These are phyloP conservation scores for Hydractinia symbiolongicarpus DNA, from an alignment of 30 jellyfish, hydroid and myxozoan species.

Conservation along the genomic window DNA sequence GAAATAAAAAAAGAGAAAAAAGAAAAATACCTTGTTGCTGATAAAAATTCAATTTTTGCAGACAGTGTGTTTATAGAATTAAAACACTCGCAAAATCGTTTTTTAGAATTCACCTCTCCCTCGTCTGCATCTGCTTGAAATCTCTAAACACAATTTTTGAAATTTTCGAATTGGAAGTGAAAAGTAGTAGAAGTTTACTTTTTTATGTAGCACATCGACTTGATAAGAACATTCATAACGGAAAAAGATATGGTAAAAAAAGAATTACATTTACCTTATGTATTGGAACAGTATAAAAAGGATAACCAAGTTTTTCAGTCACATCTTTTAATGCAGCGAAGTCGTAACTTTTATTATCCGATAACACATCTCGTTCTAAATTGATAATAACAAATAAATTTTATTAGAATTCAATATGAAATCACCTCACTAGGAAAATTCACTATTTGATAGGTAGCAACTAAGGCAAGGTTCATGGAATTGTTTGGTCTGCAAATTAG, in stretches of 20 bases:
- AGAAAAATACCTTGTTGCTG: background rate
- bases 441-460: no score
- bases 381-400: background rate
- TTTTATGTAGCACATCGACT: no score
- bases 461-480: no score
- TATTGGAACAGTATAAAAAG: conserved; percentile 25
- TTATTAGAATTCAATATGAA: no score
- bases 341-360: background rate
- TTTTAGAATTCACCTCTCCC: background rate
- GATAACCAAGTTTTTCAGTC: conserved; percentile 18
- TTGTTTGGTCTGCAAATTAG: no score
- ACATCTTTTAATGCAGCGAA: background rate
- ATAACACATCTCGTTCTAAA: background rate
- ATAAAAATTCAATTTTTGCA: conserved; percentile 21
- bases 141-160: background rate
- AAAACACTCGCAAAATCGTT: conserved; percentile 2
- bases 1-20: no score
- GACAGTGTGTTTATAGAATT: conserved; percentile 2
- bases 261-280: conserved; percentile 3
- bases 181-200: no score
- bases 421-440: no score
- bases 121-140: conserved; percentile 5
- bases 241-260: no score
- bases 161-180: background rate
- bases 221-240: no score